These are phyloP conservation scores for Nymphicus hollandicus DNA, from an alignment of 2,113 vertebrate species.

Conservation along the genomic window DNA sequence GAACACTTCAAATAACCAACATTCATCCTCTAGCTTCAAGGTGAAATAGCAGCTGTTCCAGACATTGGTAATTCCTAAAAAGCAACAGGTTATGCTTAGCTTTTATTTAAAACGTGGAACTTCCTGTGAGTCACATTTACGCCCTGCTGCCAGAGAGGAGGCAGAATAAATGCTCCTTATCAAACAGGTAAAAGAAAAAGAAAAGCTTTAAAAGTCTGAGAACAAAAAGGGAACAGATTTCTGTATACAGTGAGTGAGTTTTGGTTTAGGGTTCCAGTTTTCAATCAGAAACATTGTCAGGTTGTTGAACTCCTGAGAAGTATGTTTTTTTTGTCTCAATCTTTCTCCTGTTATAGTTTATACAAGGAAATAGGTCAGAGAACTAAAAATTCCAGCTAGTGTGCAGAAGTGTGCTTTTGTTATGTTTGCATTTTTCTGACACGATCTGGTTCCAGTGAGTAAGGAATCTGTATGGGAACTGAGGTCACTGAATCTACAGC, in stretches of 20 bases:
- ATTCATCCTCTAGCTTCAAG: neutral
- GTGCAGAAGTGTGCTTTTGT: neutral
- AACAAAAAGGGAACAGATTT: neutral
- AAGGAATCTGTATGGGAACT: neutral
- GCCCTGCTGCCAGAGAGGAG: neutral
- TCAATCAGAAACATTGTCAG: neutral
- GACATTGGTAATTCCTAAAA: neutral
- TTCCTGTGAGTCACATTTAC: neutral
- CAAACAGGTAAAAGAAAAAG: neutral
- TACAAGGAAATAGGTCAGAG: neutral
- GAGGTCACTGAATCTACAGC: neutral
- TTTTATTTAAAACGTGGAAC: slow-evolving; percentile 10
- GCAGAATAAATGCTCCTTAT: neutral
- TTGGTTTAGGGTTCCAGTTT: neutral
- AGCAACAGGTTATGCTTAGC: neutral
- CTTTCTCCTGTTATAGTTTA: neutral
- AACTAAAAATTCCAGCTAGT: neutral
- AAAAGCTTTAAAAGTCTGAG: neutral
- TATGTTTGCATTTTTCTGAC: neutral
- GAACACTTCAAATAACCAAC: neutral
- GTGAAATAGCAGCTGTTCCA: neutral
- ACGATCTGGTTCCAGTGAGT: neutral
- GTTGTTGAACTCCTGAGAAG: neutral
- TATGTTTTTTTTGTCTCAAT: neutral
- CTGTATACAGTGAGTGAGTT: neutral